Conservation (phyloP, 1,140 invertebrate genomes). For the Drosophila kikkawai region DNA sequence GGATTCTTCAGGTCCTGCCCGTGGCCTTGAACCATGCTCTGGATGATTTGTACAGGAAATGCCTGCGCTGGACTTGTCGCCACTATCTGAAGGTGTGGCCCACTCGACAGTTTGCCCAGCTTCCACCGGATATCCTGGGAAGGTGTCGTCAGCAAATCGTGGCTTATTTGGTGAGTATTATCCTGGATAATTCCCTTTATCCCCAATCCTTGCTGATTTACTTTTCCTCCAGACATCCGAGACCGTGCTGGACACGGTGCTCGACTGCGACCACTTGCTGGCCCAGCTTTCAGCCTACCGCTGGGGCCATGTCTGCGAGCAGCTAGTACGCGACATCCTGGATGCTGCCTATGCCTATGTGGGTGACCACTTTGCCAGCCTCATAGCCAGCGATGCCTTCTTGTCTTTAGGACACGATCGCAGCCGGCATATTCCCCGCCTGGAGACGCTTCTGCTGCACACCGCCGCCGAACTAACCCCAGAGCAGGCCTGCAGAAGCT, state of each 20-base stretch:
- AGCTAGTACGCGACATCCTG: constrained; percentile 88
- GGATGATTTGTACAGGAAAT: constrained; percentile 94
- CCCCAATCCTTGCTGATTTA: constrained; percentile 1
- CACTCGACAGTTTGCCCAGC: constrained; percentile 92
- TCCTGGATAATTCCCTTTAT: neutral
- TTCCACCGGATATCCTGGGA: constrained; percentile 92
- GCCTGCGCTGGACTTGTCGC: constrained; percentile 93
- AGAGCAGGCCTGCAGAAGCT: constrained; percentile 90
- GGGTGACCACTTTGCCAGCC: constrained; percentile 88
- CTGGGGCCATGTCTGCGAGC: constrained; percentile 90
- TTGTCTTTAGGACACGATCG: constrained; percentile 88
- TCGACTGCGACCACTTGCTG: constrained; percentile 90
- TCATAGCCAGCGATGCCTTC: constrained; percentile 88
- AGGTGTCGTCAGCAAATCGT: constrained; percentile 93
- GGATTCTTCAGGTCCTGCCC: constrained; percentile 93
- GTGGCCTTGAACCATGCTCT: constrained; percentile 93
- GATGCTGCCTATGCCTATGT: constrained; percentile 89
- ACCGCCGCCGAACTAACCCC: constrained; percentile 88
- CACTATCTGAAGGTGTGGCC: constrained; percentile 95
- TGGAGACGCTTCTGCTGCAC: constrained; percentile 89
- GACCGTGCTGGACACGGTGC: constrained; percentile 88
- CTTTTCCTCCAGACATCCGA: constrained; percentile 86
- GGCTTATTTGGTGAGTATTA: constrained; percentile 85
- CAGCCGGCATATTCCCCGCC: constrained; percentile 88
- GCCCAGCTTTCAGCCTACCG: constrained; percentile 89